Conservation (phyloP, 1,140 invertebrate species). For the Sarcophaga bullata region DNA sequence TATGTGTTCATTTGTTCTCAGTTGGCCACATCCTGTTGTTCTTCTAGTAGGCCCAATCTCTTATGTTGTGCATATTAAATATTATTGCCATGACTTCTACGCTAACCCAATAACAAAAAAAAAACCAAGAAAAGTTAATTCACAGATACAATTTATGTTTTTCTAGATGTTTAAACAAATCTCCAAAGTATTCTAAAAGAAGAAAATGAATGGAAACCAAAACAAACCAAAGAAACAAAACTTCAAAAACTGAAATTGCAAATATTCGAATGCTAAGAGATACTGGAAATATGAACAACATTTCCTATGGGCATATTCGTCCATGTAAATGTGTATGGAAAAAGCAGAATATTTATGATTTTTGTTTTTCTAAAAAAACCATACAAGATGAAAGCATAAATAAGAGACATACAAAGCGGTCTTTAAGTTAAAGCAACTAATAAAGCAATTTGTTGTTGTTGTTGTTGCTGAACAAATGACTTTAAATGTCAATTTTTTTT, state of each 20-base stretch:
- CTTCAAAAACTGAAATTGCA: conserved; percentile 24
- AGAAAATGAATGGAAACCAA: not conserved
- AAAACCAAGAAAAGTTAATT: conserved; percentile 4
- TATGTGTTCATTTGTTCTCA: too few species aligned
- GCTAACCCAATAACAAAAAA: not conserved
- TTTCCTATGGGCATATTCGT: conserved; percentile 31
- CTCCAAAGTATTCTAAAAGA: conserved; percentile 31
- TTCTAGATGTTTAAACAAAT: conserved; percentile 17
- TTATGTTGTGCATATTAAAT: conserved; percentile 37
- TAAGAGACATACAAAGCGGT: not conserved
- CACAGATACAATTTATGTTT: conserved; percentile 34
- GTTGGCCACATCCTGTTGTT: not conserved
- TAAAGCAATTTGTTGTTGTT: conserved; percentile 37
- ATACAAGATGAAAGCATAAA: not conserved
- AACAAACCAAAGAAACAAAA: not conserved
- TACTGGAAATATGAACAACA: conserved; percentile 25
- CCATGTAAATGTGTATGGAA: not conserved
- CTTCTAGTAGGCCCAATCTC: not conserved
- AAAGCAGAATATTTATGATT: conserved; percentile 17
- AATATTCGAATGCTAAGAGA: not conserved
- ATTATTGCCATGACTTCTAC: not conserved
- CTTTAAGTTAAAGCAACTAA: not conserved
- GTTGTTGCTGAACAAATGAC: conserved; percentile 26
- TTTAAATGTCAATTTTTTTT: conserved; percentile 32
- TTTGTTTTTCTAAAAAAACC: conserved; percentile 22